Conservation (phyloP, 2,888 invertebrate species). For the Trachelus tabidus region DNA sequence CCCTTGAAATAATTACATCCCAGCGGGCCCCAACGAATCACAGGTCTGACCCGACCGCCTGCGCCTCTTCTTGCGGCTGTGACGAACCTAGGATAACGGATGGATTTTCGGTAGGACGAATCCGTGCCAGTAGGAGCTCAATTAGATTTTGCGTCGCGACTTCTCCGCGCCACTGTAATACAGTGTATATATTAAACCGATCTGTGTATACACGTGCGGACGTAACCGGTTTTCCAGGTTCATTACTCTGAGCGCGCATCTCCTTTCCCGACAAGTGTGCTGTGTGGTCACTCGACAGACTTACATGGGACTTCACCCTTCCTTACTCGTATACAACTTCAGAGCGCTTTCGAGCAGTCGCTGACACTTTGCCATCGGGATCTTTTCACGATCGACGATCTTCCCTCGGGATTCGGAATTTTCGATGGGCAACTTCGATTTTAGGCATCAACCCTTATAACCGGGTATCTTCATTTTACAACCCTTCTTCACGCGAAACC, state of each 20-base stretch:
- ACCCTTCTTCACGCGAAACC: neutral
- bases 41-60: too few relatives aligned
- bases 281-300: slow-evolving; percentile 37
- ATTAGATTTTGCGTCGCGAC: slow-evolving; percentile 5
- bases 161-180: slow-evolving; percentile 25
- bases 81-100: too few relatives aligned
- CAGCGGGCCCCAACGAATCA: too few relatives aligned
- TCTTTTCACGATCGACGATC: too few relatives aligned
- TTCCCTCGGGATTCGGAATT: too few relatives aligned
- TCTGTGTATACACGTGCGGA: slow-evolving; percentile 51
- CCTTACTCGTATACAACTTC: slow-evolving; percentile 31
- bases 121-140: neutral
- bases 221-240: slow-evolving; percentile 65
- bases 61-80: too few relatives aligned
- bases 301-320: slow-evolving; percentile 44
- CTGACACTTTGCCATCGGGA: too few relatives aligned
- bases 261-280: slow-evolving; percentile 61
- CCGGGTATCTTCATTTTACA: too few relatives aligned
- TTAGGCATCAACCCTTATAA: slow-evolving; percentile 9
- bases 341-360: slow-evolving; percentile 6
- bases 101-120: too few relatives aligned
- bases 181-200: slow-evolving; percentile 48
- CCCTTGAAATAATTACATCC: too few relatives aligned
- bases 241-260: slow-evolving; percentile 63
- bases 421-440: too few relatives aligned